A percentile compares a stretch with the other conserved stretches of the same genome.
These are phyloP conservation scores for Chloroceryle amazona DNA, from an alignment of 2,797 vertebrate species.

Conservation along the genomic window DNA sequence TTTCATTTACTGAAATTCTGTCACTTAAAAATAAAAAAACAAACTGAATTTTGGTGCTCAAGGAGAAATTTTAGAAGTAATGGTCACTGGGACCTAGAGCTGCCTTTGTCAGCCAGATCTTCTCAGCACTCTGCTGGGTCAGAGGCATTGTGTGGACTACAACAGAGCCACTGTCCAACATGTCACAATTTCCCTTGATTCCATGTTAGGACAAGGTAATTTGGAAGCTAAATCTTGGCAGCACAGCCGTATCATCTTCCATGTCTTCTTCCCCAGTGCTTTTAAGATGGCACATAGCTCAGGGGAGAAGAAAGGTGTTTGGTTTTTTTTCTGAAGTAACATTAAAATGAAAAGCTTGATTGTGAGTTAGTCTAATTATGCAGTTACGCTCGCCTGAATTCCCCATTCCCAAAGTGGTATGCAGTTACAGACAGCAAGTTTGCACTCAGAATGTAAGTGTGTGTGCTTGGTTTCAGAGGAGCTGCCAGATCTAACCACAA, in stretches of 20 bases:
- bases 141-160: not conserved
- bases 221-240: not conserved
- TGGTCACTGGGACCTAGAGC: not conserved
- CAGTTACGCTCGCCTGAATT: constrained; percentile 72
- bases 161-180: not conserved
- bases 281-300: constrained; percentile 31
- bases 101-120: not conserved
- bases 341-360: constrained; percentile 80
- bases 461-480: constrained; percentile 83
- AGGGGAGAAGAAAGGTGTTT: not conserved
- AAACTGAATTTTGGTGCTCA: not conserved
- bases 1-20: not conserved
- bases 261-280: constrained; percentile 2
- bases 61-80: not conserved
- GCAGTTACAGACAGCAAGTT: constrained; percentile 79
- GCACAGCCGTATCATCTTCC: not conserved
- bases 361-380: constrained; percentile 77
- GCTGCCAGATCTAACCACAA: constrained; percentile 90
- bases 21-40: not conserved
- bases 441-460: constrained; percentile 79
- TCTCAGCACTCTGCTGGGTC: not conserved
- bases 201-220: not conserved
- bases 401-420: constrained; percentile 80
- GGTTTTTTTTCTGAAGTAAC: constrained; percentile 44
- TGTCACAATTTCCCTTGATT: not conserved